Conservation (phyloP, 2,113 vertebrate genomes). For the Gadus chalcogrammus region DNA sequence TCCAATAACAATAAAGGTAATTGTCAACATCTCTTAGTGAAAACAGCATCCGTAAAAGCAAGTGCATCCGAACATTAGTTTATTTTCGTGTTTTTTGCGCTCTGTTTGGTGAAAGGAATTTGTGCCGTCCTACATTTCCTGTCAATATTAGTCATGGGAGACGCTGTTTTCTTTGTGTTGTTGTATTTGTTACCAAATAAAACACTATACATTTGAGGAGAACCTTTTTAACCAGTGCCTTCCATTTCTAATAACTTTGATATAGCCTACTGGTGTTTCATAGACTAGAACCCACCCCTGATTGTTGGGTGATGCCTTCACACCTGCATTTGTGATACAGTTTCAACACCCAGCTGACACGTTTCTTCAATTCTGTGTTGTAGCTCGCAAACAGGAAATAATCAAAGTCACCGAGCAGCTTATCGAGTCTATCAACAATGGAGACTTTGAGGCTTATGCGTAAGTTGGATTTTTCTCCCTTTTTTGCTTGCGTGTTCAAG, state of each 20-base stretch:
- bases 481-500: neutral
- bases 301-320: conserved; percentile 28
- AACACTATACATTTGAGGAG: conserved; percentile 15
- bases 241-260: conserved; percentile 63
- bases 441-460: conserved; percentile 76
- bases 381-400: conserved; percentile 77
- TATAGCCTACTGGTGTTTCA: conserved; percentile 22
- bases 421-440: conserved; percentile 78
- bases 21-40: conserved; percentile 57
- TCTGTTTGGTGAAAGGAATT: conserved; percentile 49
- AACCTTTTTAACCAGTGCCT: conserved; percentile 33
- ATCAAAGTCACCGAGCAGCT: conserved; percentile 78
- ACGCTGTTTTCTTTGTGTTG: conserved; percentile 29
- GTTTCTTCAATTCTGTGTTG: conserved; percentile 51
- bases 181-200: conserved; percentile 10
- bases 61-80: conserved; percentile 57
- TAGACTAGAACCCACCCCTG: conserved; percentile 54
- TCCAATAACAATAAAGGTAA: conserved; percentile 80
- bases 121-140: conserved; percentile 53
- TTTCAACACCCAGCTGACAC: neutral
- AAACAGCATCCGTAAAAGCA: conserved; percentile 53
- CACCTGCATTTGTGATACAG: conserved; percentile 37
- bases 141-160: conserved; percentile 65
- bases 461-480: conserved; percentile 48
- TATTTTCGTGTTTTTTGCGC: conserved; percentile 50